phyloP scores from a whole-genome alignment of 2,113 vertebrate species.

The Anthoscopus minutus region DNA sequence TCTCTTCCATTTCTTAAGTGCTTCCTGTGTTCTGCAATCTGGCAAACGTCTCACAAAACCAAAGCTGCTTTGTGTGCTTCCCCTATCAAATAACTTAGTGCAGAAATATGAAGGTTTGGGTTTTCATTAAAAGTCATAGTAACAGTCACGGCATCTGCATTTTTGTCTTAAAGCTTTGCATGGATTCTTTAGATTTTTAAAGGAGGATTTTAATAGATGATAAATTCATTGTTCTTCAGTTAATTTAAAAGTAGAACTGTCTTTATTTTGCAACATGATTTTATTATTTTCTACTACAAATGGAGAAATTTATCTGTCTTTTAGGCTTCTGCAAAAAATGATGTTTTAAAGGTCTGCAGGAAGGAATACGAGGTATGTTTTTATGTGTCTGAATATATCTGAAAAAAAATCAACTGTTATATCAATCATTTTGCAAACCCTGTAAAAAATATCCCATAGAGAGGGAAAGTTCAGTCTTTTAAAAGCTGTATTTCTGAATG shows the following conservation, averaged over 20 bases:
- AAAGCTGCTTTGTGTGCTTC: not conserved
- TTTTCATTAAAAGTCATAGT: not conserved
- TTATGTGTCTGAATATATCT: not conserved
- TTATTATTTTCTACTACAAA: not conserved
- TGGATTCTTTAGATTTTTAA: not conserved
- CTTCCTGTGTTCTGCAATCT: not conserved
- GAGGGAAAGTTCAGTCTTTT: not conserved
- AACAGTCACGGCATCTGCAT: not conserved
- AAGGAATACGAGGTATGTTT: slow-evolving; percentile 90
- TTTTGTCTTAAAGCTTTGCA: not conserved
- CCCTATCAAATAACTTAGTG: accelerated
- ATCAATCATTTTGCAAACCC: not conserved
- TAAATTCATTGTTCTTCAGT: not conserved
- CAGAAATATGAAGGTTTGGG: not conserved
- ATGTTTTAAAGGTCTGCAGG: slow-evolving; percentile 91
- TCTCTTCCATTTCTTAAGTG: not conserved
- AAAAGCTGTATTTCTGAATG: not conserved
- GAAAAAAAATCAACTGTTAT: not conserved
- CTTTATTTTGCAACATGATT: not conserved
- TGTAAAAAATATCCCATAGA: not conserved
- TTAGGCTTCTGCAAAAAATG: slow-evolving; percentile 92
- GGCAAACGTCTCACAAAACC: not conserved
- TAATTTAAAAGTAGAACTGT: not conserved
- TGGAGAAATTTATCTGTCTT: slow-evolving; percentile 37
- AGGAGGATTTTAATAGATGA: not conserved